phyloP scores from a whole-genome alignment of 2,888 invertebrate species.

The Aricia artaxerxes region DNA sequence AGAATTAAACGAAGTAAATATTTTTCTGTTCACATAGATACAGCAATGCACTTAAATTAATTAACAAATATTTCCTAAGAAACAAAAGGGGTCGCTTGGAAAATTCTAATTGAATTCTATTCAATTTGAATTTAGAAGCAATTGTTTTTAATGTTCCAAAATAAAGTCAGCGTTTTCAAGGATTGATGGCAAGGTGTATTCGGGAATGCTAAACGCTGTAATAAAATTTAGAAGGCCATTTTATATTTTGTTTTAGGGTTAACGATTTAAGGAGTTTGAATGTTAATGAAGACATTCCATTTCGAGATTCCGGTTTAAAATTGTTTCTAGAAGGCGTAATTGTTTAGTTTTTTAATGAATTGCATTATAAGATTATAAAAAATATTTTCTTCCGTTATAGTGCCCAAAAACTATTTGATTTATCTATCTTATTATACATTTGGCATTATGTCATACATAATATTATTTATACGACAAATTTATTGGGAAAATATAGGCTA shows the following conservation, averaged over 20 bases:
- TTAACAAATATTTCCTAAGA: conserved; percentile 45
- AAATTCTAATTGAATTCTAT: conserved; percentile 50
- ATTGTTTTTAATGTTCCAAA: conserved; percentile 55
- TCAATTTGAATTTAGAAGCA: conserved; percentile 64
- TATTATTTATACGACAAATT: too few relatives aligned
- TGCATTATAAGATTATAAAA: neutral
- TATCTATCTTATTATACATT: too few relatives aligned
- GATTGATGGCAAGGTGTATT: conserved; percentile 59
- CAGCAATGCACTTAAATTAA: conserved; percentile 39
- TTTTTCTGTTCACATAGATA: conserved; percentile 38
- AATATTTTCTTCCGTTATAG: too few relatives aligned
- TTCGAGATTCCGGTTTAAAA: neutral
- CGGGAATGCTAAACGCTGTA: conserved; percentile 56
- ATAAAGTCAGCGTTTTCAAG: conserved; percentile 41
- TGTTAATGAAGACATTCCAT: conserved; percentile 17
- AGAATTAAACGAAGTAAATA: neutral
- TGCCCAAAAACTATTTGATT: too few relatives aligned
- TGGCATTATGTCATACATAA: too few relatives aligned
- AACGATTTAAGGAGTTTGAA: neutral
- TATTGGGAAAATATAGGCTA: too few relatives aligned
- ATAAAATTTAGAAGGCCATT: conserved; percentile 59
- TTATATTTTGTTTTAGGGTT: conserved; percentile 33
- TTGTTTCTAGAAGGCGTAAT: neutral
- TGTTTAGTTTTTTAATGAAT: neutral
- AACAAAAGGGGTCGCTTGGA: conserved; percentile 40